Evolutionary conservation across 2,888 invertebrate species (phyloP).

Genomic region (Trichopria drosophilae): DNA sequence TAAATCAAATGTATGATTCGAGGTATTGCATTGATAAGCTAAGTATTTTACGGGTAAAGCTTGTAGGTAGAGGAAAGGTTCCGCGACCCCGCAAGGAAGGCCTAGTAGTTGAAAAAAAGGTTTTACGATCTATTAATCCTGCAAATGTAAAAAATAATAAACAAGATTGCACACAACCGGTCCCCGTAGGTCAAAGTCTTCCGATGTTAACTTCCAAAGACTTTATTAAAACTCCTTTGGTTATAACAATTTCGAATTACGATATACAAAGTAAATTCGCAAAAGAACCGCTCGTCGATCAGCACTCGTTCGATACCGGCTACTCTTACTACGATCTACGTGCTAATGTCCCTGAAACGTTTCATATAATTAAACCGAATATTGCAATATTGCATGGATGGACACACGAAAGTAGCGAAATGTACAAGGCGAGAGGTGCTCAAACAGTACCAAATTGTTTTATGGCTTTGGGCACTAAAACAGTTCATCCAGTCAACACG

Average conservation of each 20-base stretch:
- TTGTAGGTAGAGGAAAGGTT: conserved; percentile 37
- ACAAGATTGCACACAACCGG: conserved; percentile 39
- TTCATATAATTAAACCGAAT: conserved; percentile 37
- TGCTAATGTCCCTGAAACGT: conserved; percentile 48
- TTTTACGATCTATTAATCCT: conserved; percentile 39
- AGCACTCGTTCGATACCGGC: conserved; percentile 10
- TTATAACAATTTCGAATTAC: conserved; percentile 41
- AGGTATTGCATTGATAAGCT: conserved; percentile 49
- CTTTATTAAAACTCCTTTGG: conserved; percentile 35
- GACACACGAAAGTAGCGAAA: conserved; percentile 45
- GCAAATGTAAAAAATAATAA: conserved; percentile 39
- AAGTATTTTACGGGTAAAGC: conserved; percentile 37
- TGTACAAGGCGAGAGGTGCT: conserved; percentile 47
- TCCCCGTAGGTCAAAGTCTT: conserved; percentile 36
- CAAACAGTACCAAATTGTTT: conserved; percentile 49
- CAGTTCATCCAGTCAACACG: conserved; percentile 44
- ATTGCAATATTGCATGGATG: conserved; percentile 48
- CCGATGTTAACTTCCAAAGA: too few species aligned
- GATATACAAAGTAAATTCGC: conserved; percentile 37
- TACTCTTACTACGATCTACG: conserved; percentile 47
- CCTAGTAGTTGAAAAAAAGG: conserved; percentile 36
- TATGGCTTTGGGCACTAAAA: conserved; percentile 46
- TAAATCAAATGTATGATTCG: conserved; percentile 43
- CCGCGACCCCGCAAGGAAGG: conserved; percentile 1
- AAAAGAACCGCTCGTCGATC: conserved; percentile 32